Percentiles rank a stretch among this genome's conserved stretches.
phyloP scores from a whole-genome alignment of 2,113 vertebrate species.

The Platysteira castanea region DNA sequence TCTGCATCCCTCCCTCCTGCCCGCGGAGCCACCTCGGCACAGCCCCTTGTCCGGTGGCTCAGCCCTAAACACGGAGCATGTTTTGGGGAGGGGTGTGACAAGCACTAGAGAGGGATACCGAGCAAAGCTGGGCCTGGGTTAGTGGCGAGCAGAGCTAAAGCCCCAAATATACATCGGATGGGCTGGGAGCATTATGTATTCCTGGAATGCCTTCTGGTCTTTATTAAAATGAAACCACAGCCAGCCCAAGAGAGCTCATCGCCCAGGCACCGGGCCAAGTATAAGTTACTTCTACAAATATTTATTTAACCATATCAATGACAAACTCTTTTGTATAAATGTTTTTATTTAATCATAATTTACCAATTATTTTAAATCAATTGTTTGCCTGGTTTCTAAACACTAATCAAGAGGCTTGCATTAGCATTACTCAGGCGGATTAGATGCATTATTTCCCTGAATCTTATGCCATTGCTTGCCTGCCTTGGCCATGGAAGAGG shows the following conservation, averaged over 20 bases:
- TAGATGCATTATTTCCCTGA: constrained; percentile 58
- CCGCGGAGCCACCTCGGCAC: neutral
- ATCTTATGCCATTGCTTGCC: constrained; percentile 34
- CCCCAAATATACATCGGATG: constrained; percentile 32
- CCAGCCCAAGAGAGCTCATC: constrained; percentile 67
- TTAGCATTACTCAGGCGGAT: constrained; percentile 67
- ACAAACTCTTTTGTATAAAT: constrained; percentile 73
- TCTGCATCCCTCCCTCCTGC: neutral
- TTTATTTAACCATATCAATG: constrained; percentile 75
- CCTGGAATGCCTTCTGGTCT: constrained; percentile 68
- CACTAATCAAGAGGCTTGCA: constrained; percentile 72
- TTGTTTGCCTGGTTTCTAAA: constrained; percentile 73
- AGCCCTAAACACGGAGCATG: neutral
- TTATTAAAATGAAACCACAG: constrained; percentile 71
- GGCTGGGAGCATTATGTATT: constrained; percentile 49
- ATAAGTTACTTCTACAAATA: constrained; percentile 72
- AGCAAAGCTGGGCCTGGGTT: neutral
- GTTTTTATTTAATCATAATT: constrained; percentile 75
- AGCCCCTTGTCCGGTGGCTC: neutral
- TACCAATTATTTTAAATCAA: constrained; percentile 76
- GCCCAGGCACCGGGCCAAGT: constrained; percentile 59
- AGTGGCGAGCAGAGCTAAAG: constrained; percentile 19
- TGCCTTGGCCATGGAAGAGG: constrained; percentile 26
- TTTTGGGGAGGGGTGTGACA: neutral
- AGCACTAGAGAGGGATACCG: neutral